These are phyloP conservation scores for Laodelphax striatellus DNA, from an alignment of 1,140 invertebrate species.

Conservation along the genomic window DNA sequence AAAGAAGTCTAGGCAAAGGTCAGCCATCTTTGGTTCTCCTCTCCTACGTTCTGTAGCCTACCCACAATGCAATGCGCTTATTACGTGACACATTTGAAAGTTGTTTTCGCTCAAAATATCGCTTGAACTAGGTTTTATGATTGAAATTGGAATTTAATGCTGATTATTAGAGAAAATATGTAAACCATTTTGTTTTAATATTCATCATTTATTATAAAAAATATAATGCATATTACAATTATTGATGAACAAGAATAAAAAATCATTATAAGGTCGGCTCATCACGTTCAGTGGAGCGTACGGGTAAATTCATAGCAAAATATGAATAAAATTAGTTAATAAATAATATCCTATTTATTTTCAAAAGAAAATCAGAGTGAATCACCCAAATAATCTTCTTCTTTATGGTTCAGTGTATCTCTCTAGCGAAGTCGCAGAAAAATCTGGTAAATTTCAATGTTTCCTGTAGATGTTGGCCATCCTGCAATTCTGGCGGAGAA, in stretches of 20 bases:
- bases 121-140: constrained; percentile 11
- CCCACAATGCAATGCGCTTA: constrained; percentile 13
- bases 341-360: too few species aligned
- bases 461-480: neutral
- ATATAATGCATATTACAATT: too few species aligned
- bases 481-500: neutral
- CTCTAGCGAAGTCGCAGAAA: neutral
- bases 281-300: too few species aligned
- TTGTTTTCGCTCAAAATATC: constrained; percentile 8
- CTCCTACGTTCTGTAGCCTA: constrained; percentile 7
- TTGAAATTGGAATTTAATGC: neutral
- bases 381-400: too few species aligned
- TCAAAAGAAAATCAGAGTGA: too few species aligned
- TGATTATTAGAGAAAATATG: neutral
- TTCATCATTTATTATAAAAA: too few species aligned
- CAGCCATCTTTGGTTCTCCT: constrained; percentile 11
- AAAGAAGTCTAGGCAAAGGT: constrained; percentile 10
- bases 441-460: neutral
- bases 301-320: too few species aligned
- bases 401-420: too few species aligned
- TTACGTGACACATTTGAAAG: constrained; percentile 13
- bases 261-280: too few species aligned
- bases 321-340: too few species aligned
- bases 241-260: too few species aligned
- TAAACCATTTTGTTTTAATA: neutral